Evolutionary conservation across 2,113 vertebrate genomes (phyloP).

Genomic region (Amia ocellicauda): DNA sequence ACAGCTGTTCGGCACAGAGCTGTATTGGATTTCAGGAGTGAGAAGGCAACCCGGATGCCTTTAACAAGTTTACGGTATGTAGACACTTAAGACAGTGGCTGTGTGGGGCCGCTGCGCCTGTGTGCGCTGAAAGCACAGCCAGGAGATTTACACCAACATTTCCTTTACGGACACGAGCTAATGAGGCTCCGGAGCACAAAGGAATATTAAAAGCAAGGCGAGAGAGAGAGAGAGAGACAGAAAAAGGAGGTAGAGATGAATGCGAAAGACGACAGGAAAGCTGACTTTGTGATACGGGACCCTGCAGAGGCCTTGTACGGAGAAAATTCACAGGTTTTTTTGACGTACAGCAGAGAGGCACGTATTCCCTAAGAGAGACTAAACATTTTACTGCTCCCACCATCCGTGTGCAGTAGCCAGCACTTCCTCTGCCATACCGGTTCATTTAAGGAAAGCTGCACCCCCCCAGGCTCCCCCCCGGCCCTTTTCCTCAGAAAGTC

Average conservation of each 20-base stretch:
- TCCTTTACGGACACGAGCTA: not conserved
- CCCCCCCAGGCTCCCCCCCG: not conserved
- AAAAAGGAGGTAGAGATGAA: not conserved
- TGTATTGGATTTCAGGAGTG: conserved; percentile 3
- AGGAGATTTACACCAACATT: not conserved
- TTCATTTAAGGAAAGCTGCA: too few relatives aligned
- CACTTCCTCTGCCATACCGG: too few relatives aligned
- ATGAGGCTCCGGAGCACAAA: not conserved
- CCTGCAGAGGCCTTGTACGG: too few relatives aligned
- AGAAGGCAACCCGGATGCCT: not conserved
- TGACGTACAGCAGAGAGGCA: too few relatives aligned
- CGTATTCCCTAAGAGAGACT: too few relatives aligned
- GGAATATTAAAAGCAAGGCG: not conserved
- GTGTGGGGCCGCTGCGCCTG: not conserved
- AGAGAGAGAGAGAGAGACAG: not conserved
- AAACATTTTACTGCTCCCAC: too few relatives aligned
- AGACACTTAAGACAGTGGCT: not conserved
- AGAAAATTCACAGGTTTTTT: too few relatives aligned
- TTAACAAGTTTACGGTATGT: not conserved
- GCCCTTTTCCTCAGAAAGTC: not conserved
- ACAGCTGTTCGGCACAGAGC: conserved; percentile 4
- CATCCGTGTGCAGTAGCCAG: too few relatives aligned
- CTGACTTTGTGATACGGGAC: too few relatives aligned
- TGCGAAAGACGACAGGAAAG: too few relatives aligned
- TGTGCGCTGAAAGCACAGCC: not conserved